These are phyloP conservation scores for Coleophora flavipennella DNA, from an alignment of 2,888 invertebrate genomes.

Conservation along the genomic window DNA sequence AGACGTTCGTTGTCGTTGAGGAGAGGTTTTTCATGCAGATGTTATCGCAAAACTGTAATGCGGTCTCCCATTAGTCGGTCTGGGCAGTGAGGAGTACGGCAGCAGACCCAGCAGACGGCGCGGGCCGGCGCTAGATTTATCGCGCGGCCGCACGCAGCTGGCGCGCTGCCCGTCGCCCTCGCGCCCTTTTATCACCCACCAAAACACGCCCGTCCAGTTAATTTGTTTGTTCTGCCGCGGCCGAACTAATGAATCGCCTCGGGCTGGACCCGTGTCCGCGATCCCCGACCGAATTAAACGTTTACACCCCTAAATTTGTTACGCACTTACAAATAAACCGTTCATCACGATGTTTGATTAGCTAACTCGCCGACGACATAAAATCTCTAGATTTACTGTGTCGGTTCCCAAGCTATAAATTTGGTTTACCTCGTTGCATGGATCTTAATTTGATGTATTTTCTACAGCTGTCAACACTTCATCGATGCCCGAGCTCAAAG, in stretches of 20 bases:
- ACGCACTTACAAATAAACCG: conserved; percentile 56
- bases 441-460: not conserved
- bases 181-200: conserved; percentile 65
- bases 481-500: conserved; percentile 15
- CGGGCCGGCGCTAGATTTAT: conserved; percentile 42
- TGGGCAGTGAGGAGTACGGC: too few species aligned
- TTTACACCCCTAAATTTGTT: conserved; percentile 57
- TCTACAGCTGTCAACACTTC: conserved; percentile 8
- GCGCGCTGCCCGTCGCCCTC: conserved; percentile 54
- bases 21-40: too few species aligned
- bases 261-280: conserved; percentile 58
- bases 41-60: too few species aligned
- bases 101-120: too few species aligned
- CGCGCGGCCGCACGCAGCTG: conserved; percentile 57
- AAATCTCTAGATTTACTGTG: too few species aligned
- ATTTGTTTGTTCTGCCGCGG: conserved; percentile 70
- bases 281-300: conserved; percentile 53
- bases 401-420: too few species aligned
- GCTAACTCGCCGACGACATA: conserved; percentile 1
- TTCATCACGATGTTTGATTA: conserved; percentile 50
- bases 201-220: conserved; percentile 65
- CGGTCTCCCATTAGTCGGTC: too few species aligned
- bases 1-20: too few species aligned
- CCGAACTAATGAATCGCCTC: conserved; percentile 67
- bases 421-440: too few species aligned